Base-by-base conservation (phyloP, 1,140 invertebrate genomes). In the Musca domestica region DNA sequence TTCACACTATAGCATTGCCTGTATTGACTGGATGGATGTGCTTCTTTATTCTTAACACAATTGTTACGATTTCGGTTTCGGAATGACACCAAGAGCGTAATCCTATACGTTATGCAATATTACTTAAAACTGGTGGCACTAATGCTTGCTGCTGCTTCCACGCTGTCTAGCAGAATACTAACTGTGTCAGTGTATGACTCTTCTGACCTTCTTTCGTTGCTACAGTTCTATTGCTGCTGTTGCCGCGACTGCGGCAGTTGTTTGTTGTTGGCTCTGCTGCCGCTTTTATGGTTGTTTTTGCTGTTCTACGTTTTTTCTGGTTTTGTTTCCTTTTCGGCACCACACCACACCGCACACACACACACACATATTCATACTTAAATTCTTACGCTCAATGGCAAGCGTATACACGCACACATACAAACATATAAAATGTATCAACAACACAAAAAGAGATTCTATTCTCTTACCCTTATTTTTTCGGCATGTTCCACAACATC, bases 151-250 rank as follows among this genome's bases (percentile, higher is more conserved):
- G 56, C 56, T 61, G 56, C 27, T 41, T 61, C 56, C 56, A 61
- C 56, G 56, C 56, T 61, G 56, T 61, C 56, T 61, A 34, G 56
- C 27, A 61, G 56, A 61, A 34, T 34, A 61, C 56, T 61, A 61
- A 61, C 56, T 61, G 56, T 61, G 56, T 61, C 56, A 61, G 56
- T 61, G 19, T 61, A 61, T 61, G 56, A 61, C 56, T 61, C 56
- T 61, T 61, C 27, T 65, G 46, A 65, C 64, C 64, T 49, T 65
- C 41, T 65, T 51, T 51, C 41, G 19, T 23, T 9, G 51, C 51
- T 52, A 52, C 51, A 23, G 51, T 52, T 52, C 51, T 52, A 22
- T 23, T 20, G 51, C 19, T 20, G 34, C 34, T 41, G 34, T 10
- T 41, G 34, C 34, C 10, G 34, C 34, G 5, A 41, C 34, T 30